Evolutionary conservation across 30 jellyfish, hydroid and myxozoan genomes (phyloP), one percentile per base, ranked within the genome.

Genomic region (Cassiopea xamachana): DNA sequence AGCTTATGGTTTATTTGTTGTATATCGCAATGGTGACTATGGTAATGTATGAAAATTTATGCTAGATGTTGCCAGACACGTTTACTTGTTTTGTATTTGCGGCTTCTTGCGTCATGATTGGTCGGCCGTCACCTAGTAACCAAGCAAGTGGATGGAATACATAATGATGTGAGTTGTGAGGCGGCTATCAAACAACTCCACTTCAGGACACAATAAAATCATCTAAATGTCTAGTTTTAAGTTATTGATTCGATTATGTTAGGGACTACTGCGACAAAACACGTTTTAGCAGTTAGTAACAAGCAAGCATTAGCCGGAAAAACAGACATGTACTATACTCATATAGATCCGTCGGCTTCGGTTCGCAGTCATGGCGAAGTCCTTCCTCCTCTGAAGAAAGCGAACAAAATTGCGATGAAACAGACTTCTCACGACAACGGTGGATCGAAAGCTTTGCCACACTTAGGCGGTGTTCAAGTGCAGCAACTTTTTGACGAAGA

Each of bases 281-380:
- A 81, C 61, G 73, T 93, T 73, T 84, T 93, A 86, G 92, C 89
- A 82, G 79, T 94, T 7, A 88, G 92, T 70, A 90, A 88, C 83
- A 87, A 87, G 80, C 91, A 73, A 77, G 64, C 92, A 84, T 79
- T 90, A 18, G 93, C 87, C 50, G 90, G 93, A 46, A 87, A 87
- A 74, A 81, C 95, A 19, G 95, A 85, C 47, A 89, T 85, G 97
- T 91, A 91, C 70, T 91, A 91, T 60, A 83, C 97, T 19, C 95
- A 85, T 19, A 74, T 87, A 84, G 95, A 89, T 70, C 89, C 97
- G 9, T 79, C 88, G 71, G 94, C 94, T 59, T 73, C 83, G 16
- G 95, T 89, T 64, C 87, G 98, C 78, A 88, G 95, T 72, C 97
- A 89, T 81, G 98, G 98, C 92, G 98, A 93, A 84, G 97, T 93